Conservation (phyloP, 35 echinoderm and acorn worm genomes). For the Lytechinus variegatus region DNA sequence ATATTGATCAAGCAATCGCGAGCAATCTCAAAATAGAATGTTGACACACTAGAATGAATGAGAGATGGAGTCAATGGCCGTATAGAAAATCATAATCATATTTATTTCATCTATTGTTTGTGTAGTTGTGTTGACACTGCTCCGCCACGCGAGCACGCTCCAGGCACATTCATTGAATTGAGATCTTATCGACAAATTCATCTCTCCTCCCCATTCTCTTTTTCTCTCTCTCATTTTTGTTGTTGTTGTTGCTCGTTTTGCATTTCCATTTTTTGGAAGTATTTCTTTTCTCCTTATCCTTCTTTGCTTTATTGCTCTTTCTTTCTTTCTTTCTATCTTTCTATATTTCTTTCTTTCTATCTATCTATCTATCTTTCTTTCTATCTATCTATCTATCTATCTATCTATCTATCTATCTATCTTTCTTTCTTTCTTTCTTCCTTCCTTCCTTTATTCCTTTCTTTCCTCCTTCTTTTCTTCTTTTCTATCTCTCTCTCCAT, state of each 20-base stretch:
- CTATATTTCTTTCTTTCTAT: no score
- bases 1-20: not conserved
- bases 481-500: no score
- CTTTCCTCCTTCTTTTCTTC: no score
- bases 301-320: no score
- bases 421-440: not conserved
- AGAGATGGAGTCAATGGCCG: conserved; percentile 24
- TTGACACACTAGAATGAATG: not conserved
- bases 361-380: no score
- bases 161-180: not conserved
- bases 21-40: not conserved
- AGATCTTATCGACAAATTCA: not conserved
- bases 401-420: not conserved
- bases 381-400: not conserved
- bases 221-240: no score
- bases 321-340: not conserved
- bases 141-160: not conserved
- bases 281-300: not conserved
- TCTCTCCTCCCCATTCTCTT: not conserved
- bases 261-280: not conserved
- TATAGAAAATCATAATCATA: conserved; percentile 28
- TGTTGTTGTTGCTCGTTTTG: not conserved
- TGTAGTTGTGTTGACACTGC: not conserved
- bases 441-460: not conserved
- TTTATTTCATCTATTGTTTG: conserved; percentile 29